Base-by-base conservation (phyloP, 2,797 vertebrate species). In the Nannoperca australis region DNA sequence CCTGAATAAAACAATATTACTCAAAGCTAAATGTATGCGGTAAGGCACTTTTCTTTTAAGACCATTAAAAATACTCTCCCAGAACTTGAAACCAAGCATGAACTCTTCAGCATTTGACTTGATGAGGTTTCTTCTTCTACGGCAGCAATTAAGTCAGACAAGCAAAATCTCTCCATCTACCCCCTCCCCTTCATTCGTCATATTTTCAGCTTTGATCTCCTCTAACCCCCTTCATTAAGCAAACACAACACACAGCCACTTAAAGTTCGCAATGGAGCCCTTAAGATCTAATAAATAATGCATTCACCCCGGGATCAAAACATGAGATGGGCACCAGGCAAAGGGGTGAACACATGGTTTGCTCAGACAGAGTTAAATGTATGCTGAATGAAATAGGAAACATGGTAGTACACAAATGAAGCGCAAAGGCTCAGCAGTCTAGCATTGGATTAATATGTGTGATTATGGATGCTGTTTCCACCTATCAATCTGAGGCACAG, bases 261-360 rank as follows among this genome's bases (percentile, higher is more conserved):
- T 92, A 92, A 88, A 90, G 89, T 92, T 91, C 55, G 73, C 87
- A 89, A 89, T 88, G 84, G 84, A 93, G 84, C 85, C 87, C 87
- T 89, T 92, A 93, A 93, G 86, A 83, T 89, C 87, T 88, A 79
- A 93, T 94, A 92, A 93, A 94, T 93, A 90, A 94, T 93, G 80
- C 87, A 94, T 92, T 85, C 75, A 70, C 73, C 74, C 32, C 0
- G 56, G 86, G 60, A 92, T 91, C 87, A 91, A 90, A 90, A 91
- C 81, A 88, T 32, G 60, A 85, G 71, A 92, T 66, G 79, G 85
- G 88, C 76, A 81, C 77, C 79, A 75, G 73, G 79, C 67, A 20
- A 80, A 72, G 64, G 78, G 75, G 59, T 62, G 80, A 85, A 82
- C 79, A 20, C 67, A 70, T 51, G 73, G 79, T 76, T 50, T 54